These are phyloP conservation scores for western clawed frog (Xenopus tropicalis) DNA, from an alignment of 2,113 vertebrate genomes.

Conservation along the genomic window UCB_Xtro_10.0 CM004443.2:145835001-145835500, in stretches of 20 bases:
- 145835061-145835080: not conserved
- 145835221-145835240: not conserved
- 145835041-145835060: not conserved
- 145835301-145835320: not conserved
- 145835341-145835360: slow-evolving; percentile 6
- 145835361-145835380: slow-evolving; percentile 12
- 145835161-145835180: too few species aligned
- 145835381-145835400: slow-evolving; percentile 28
- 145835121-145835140: too few species aligned
- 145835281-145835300: not conserved
- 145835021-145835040: not conserved
- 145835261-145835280: not conserved
- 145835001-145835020: not conserved
- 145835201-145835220: too few species aligned
- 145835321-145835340: not conserved
- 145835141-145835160: too few species aligned
- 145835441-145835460: slow-evolving; percentile 40
- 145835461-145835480: slow-evolving; percentile 41
- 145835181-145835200: too few species aligned
- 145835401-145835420: slow-evolving; percentile 34
- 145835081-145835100: not conserved
- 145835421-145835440: slow-evolving; percentile 37
- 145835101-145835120: not conserved
- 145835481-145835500: slow-evolving; percentile 37
- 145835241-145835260: not conserved